These are phyloP conservation scores for Tachypleus tridentatus DNA, from an alignment of 1,140 invertebrate species.

Conservation along the genomic window DNA sequence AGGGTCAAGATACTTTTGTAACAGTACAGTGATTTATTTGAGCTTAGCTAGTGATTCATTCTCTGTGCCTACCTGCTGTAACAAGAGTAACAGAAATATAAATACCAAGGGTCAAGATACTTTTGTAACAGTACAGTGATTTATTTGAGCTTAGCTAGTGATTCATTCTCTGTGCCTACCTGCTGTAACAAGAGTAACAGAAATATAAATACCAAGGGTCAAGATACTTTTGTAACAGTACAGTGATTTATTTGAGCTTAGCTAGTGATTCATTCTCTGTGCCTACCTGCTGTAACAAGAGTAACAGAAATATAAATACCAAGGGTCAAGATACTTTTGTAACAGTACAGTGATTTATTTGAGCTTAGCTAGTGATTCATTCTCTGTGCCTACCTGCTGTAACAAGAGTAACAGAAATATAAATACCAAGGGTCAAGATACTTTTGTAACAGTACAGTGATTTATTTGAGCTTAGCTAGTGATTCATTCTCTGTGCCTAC, in stretches of 20 bases:
- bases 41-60: slow-evolving; percentile 88
- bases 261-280: slow-evolving; percentile 82
- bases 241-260: slow-evolving; percentile 60
- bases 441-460: too few species aligned
- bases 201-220: too few species aligned
- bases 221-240: too few species aligned
- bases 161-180: slow-evolving; percentile 74
- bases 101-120: too few species aligned
- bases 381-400: slow-evolving; percentile 73
- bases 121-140: too few species aligned
- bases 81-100: too few species aligned
- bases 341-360: slow-evolving; percentile 33
- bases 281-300: slow-evolving; percentile 57
- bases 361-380: slow-evolving; percentile 84
- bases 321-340: too few species aligned
- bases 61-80: slow-evolving; percentile 69
- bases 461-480: slow-evolving; percentile 87
- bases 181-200: slow-evolving; percentile 50
- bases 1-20: too few species aligned
- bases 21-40: slow-evolving; percentile 34
- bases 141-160: slow-evolving; percentile 86
- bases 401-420: too few species aligned
- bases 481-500: slow-evolving; percentile 75
- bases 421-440: too few species aligned
- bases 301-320: too few species aligned